Percentiles rank a stretch among this genome's conserved stretches.
Conservation (phyloP, 2,888 invertebrate genomes). For the Andricus curvator region DNA sequence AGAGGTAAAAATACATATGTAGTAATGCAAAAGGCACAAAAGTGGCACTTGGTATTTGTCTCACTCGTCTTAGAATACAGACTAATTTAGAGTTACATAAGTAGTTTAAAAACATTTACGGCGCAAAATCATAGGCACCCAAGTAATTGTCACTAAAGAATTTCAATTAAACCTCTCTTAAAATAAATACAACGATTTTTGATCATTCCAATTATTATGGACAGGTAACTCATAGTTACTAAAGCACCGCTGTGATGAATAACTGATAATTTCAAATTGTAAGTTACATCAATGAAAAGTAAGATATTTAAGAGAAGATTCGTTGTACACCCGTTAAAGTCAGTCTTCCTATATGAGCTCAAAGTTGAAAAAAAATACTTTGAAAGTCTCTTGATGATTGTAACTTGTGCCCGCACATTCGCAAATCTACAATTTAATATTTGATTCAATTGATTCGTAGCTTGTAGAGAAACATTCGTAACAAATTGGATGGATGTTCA, state of each 20-base stretch:
- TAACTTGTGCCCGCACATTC: slow-evolving; percentile 17
- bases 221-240: not conserved
- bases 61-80: slow-evolving; percentile 16
- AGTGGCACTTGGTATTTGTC: slow-evolving; percentile 26
- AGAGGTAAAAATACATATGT: not conserved
- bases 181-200: slow-evolving; percentile 11
- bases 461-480: not conserved
- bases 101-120: not conserved
- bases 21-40: slow-evolving; percentile 33
- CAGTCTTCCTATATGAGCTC: slow-evolving; percentile 35
- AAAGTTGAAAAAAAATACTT: slow-evolving; percentile 20
- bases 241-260: not conserved
- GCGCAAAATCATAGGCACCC: slow-evolving; percentile 19
- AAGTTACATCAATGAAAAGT: not conserved
- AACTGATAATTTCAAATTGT: not conserved
- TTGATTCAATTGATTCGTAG: slow-evolving; percentile 6
- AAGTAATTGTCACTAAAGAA: slow-evolving; percentile 34
- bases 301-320: slow-evolving; percentile 23
- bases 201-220: not conserved
- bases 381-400: slow-evolving; percentile 13
- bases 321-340: not conserved
- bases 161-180: not conserved
- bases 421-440: not conserved
- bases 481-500: not conserved
- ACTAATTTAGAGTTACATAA: slow-evolving; percentile 19